Evolutionary conservation across 2,888 invertebrate species (phyloP).

Genomic region (Troilus luridus): DNA sequence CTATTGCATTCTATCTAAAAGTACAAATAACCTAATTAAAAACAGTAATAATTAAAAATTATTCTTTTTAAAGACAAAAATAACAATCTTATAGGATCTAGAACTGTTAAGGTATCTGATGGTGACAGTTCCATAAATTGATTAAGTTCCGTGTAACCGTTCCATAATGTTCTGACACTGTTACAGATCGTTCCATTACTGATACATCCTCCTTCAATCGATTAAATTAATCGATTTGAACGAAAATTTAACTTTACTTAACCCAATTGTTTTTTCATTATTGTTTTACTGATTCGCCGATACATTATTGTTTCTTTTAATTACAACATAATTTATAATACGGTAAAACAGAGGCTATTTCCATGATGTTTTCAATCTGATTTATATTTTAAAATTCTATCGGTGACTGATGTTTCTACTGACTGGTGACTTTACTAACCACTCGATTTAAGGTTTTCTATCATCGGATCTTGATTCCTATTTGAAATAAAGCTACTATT

Average conservation of each 20-base stretch:
- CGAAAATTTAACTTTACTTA: not conserved
- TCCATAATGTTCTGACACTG: not conserved
- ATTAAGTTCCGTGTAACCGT: not conserved
- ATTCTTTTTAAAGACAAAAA: too few relatives aligned
- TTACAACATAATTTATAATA: not conserved
- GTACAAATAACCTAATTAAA: too few relatives aligned
- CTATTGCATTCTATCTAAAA: too few relatives aligned
- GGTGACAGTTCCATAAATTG: not conserved
- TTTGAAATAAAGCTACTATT: not conserved
- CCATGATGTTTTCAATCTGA: not conserved
- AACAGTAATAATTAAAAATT: too few relatives aligned
- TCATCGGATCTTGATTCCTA: not conserved
- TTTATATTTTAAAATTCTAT: not conserved
- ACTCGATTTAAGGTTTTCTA: not conserved
- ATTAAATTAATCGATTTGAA: not conserved
- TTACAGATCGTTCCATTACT: not conserved
- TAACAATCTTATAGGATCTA: not conserved
- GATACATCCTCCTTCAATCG: not conserved
- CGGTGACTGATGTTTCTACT: not conserved
- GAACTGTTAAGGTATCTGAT: not conserved
- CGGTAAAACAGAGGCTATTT: not conserved
- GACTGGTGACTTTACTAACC: too few relatives aligned
- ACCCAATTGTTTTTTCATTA: not conserved
- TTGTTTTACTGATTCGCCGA: not conserved
- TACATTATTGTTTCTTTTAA: not conserved